These are phyloP conservation scores for Eumaeus atala DNA, from an alignment of 1,140 invertebrate species.

Conservation along the genomic window DNA sequence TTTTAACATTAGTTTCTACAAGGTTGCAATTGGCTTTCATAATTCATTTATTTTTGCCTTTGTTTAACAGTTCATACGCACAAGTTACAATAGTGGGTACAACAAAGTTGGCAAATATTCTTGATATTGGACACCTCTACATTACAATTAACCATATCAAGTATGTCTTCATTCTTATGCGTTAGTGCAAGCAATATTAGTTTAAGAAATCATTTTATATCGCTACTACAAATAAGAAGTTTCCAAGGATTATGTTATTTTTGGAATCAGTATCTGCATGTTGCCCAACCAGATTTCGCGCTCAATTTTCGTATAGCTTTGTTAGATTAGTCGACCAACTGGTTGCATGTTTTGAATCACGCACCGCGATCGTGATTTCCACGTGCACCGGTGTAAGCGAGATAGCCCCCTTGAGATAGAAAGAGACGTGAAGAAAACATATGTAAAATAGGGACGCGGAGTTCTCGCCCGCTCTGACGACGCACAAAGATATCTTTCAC, in stretches of 20 bases:
- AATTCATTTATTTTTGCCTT: too few relatives aligned
- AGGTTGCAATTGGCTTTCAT: too few relatives aligned
- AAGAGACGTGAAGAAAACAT: slow-evolving; percentile 48
- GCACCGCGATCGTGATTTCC: slow-evolving; percentile 36
- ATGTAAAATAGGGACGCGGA: slow-evolving; percentile 24
- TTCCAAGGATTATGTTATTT: slow-evolving; percentile 25
- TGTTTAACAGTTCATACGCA: too few relatives aligned
- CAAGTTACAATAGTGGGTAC: too few relatives aligned
- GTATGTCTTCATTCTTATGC: too few relatives aligned
- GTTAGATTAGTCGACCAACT: slow-evolving; percentile 25
- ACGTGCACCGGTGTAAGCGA: slow-evolving; percentile 27
- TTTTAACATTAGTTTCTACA: too few relatives aligned
- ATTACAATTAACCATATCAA: too few relatives aligned
- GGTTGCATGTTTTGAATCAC: slow-evolving; percentile 29
- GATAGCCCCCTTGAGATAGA: slow-evolving; percentile 30
- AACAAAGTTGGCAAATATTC: too few relatives aligned
- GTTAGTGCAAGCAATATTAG: too few relatives aligned
- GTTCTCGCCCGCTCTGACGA: slow-evolving; percentile 25
- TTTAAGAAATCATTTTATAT: not conserved
- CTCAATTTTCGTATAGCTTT: slow-evolving; percentile 9
- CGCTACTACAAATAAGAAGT: slow-evolving; percentile 5
- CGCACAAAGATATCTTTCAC: slow-evolving; percentile 29
- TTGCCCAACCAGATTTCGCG: slow-evolving; percentile 6
- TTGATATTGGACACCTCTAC: too few relatives aligned
- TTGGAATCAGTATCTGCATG: slow-evolving; percentile 23